Evolutionary conservation across 2,888 invertebrate species (phyloP).

Genomic region (Phytoseiulus persimilis): DNA sequence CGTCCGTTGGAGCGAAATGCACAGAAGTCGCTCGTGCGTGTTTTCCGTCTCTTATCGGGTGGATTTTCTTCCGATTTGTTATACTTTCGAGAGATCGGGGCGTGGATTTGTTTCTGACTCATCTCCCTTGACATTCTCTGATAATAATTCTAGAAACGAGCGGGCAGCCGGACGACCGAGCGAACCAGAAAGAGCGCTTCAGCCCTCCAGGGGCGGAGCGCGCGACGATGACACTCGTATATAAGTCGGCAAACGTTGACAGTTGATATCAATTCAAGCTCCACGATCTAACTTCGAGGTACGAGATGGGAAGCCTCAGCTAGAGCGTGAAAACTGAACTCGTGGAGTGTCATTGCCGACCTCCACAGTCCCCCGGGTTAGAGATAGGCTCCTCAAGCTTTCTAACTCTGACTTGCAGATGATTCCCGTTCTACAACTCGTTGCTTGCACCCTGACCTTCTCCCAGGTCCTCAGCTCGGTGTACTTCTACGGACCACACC

Average conservation of each 20-base stretch:
- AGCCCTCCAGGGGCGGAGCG: not conserved
- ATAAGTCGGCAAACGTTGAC: not conserved
- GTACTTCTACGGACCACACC: not conserved
- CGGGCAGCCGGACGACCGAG: not conserved
- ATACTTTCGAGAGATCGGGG: not conserved
- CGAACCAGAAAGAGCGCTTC: not conserved
- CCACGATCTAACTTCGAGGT: not conserved
- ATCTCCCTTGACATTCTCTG: not conserved
- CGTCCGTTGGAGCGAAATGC: not conserved
- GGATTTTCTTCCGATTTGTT: not conserved
- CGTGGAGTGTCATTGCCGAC: not conserved
- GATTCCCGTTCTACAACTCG: not conserved
- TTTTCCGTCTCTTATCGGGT: not conserved
- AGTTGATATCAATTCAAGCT: not conserved
- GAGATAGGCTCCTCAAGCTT: not conserved
- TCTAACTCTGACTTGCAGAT: not conserved
- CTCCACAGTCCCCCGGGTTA: not conserved
- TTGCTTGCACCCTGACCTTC: not conserved
- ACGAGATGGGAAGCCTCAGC: not conserved
- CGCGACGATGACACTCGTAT: not conserved
- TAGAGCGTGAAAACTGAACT: not conserved
- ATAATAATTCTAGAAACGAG: not conserved
- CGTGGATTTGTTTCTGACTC: not conserved
- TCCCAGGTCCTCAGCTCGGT: not conserved
- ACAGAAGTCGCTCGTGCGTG: not conserved